Percentiles rank a stretch among this genome's conserved stretches.
phyloP scores from a whole-genome alignment of 2,888 invertebrate genomes.

The Spialia ferax region DNA sequence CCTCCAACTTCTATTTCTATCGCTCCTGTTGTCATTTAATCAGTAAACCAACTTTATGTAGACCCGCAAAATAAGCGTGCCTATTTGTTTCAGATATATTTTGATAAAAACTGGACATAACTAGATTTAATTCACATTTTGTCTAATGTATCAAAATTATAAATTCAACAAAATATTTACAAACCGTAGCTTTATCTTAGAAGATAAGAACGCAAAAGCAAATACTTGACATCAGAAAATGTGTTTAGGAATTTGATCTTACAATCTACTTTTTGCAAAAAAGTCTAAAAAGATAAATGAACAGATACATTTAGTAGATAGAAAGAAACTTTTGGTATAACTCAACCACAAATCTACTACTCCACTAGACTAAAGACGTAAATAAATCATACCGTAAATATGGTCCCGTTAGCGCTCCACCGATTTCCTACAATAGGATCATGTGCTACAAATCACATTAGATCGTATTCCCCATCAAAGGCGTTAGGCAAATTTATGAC shows the following conservation, averaged over 20 bases:
- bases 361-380: conserved; percentile 1
- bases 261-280: not conserved
- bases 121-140: not conserved
- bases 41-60: not conserved
- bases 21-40: not conserved
- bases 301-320: not conserved
- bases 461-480: conserved; percentile 53
- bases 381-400: conserved; percentile 36
- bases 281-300: not conserved
- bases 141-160: not conserved
- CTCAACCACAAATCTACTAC: conserved; percentile 11
- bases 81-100: not conserved
- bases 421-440: conserved; percentile 59
- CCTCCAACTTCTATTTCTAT: conserved; percentile 4
- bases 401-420: conserved; percentile 53
- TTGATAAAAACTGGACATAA: not conserved
- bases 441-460: conserved; percentile 59
- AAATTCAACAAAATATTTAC: not conserved
- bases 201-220: not conserved
- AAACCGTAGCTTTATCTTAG: not conserved
- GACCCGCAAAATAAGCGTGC: not conserved
- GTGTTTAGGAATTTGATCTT: no score
- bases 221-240: not conserved
- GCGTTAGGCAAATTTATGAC: conserved; percentile 74
- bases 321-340: not conserved